Conservation (phyloP, 2,888 invertebrate species). For the Drosophila anomelani region DNA sequence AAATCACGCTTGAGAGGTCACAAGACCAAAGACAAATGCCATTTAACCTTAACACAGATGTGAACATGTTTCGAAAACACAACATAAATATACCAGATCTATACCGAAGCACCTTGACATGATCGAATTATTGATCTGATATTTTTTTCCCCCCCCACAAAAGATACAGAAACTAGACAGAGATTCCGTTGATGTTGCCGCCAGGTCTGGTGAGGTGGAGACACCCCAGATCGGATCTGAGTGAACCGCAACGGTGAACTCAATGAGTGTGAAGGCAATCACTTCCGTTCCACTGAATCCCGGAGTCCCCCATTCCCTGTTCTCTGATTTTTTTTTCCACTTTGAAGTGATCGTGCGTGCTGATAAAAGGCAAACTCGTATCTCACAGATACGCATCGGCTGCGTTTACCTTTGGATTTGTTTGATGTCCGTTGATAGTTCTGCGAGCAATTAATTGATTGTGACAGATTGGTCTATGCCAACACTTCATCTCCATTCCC, state of each 20-base stretch:
- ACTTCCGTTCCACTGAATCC: constrained; percentile 72
- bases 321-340: constrained; percentile 16
- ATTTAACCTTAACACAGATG: constrained; percentile 66
- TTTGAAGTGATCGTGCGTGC: constrained; percentile 80
- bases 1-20: constrained; percentile 17
- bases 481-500: constrained; percentile 10
- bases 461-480: constrained; percentile 72
- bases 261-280: constrained; percentile 77
- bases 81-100: constrained; percentile 19
- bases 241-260: constrained; percentile 55
- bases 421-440: constrained; percentile 75
- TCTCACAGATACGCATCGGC: constrained; percentile 68
- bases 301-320: constrained; percentile 8
- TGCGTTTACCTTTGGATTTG: constrained; percentile 58
- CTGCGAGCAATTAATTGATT: constrained; percentile 77
- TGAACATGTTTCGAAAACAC: constrained; percentile 44
- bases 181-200: constrained; percentile 44
- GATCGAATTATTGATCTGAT: constrained; percentile 73
- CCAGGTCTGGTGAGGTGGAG: constrained; percentile 8
- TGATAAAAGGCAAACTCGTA: constrained; percentile 72
- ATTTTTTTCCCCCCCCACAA: constrained; percentile 15
- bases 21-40: constrained; percentile 52
- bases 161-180: constrained; percentile 16
- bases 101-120: constrained; percentile 53
- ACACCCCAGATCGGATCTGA: constrained; percentile 34